phyloP scores from a whole-genome alignment of 2,113 vertebrate genomes.

The Protobothrops mucrosquamatus region DNA sequence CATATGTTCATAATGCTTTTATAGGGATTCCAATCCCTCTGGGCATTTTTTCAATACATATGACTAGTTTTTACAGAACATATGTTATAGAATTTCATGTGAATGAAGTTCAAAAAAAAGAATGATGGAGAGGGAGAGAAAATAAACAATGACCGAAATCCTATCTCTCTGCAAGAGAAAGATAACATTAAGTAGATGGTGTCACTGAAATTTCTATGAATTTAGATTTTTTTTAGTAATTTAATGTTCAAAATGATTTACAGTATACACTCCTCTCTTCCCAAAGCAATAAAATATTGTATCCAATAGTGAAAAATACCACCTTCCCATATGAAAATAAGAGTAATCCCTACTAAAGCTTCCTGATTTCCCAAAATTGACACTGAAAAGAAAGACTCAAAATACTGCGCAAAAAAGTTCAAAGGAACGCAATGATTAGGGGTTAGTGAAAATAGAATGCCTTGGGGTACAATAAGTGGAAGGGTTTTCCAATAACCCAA shows the following conservation, averaged over 20 bases:
- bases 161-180: not conserved
- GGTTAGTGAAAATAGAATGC: not conserved
- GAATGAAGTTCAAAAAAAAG: not conserved
- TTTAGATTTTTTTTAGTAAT: not conserved
- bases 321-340: not conserved
- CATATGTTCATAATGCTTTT: conserved; percentile 15
- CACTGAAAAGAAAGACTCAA: too few relatives aligned
- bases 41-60: not conserved
- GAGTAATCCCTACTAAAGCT: too few relatives aligned
- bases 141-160: not conserved
- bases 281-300: not conserved
- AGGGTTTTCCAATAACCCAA: not conserved
- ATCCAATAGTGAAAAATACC: not conserved
- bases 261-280: not conserved
- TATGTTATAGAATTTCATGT: not conserved
- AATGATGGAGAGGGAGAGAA: not conserved
- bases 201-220: not conserved
- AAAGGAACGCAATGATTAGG: not conserved
- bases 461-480: not conserved
- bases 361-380: not conserved
- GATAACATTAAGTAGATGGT: too few relatives aligned
- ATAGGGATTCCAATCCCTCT: conserved; percentile 1
- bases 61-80: not conserved
- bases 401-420: not conserved
- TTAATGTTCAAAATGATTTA: not conserved